A percentile compares a stretch with the other conserved stretches of the same genome.
Conservation (phyloP, 2,113 vertebrate species). For the Ivindomyrus marchei region DNA sequence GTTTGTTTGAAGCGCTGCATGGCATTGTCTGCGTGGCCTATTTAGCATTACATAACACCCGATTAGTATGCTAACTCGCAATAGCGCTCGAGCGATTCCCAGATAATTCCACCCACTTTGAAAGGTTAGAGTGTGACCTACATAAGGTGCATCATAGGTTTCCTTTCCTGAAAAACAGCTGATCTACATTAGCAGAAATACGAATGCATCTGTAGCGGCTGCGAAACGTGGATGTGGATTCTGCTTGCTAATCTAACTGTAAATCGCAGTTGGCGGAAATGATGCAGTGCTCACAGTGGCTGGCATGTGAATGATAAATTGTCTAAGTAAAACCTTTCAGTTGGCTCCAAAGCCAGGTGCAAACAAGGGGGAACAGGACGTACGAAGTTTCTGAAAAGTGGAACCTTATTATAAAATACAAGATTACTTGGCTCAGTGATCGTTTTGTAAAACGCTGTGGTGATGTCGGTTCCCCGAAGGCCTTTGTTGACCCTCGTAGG, state of each 20-base stretch:
- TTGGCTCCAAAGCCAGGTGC: not conserved
- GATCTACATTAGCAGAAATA: not conserved
- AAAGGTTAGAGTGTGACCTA: not conserved
- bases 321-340: not conserved
- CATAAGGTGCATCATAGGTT: not conserved
- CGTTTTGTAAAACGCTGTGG: not conserved
- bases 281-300: not conserved
- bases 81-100: not conserved
- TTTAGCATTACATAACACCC: not conserved
- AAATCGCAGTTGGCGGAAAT: not conserved
- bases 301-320: not conserved
- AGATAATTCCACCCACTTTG: not conserved
- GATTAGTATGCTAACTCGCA: not conserved
- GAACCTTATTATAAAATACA: not conserved
- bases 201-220: not conserved
- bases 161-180: not conserved
- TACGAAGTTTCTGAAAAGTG: not conserved
- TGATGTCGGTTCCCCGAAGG: not conserved
- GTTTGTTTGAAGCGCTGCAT: not conserved
- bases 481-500: not conserved
- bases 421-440: not conserved
- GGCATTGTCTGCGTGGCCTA: not conserved
- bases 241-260: not conserved
- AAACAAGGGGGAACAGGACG: not conserved
- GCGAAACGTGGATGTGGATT: not conserved